Conservation (phyloP, 2,797 vertebrate genomes). For the Danio jaintianensis region DNA sequence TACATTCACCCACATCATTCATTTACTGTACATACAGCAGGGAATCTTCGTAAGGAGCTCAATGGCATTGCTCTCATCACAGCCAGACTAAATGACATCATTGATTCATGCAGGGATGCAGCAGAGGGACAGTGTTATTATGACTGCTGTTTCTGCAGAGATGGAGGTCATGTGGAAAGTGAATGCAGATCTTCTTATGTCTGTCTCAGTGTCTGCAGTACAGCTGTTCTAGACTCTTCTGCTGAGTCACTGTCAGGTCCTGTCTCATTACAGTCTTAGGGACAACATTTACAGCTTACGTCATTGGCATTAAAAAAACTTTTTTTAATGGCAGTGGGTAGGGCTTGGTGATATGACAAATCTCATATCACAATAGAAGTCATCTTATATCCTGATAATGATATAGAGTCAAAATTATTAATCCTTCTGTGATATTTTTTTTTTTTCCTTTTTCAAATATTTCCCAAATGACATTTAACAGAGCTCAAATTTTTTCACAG, state of each 20-base stretch:
- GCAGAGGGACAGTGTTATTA: conserved; percentile 15
- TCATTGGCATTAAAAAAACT: no score
- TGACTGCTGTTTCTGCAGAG: conserved; percentile 35
- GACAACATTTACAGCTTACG: no score
- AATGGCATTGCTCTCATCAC: conserved; percentile 17
- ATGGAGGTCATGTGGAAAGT: conserved; percentile 9
- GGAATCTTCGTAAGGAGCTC: conserved; percentile 10
- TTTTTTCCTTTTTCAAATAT: no score
- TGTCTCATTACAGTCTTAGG: neutral
- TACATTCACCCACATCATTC: neutral
- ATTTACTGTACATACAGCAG: neutral
- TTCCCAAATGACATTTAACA: no score
- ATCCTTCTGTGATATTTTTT: no score
- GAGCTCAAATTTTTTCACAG: no score
- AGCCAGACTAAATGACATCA: conserved; percentile 25
- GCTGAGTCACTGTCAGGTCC: conserved; percentile 55
- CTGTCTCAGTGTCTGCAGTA: conserved; percentile 14
- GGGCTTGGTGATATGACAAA: no score
- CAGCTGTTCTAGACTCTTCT: conserved; percentile 21
- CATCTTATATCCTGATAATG: no score
- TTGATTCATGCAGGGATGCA: conserved; percentile 54
- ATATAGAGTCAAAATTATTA: no score
- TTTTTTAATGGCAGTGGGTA: no score
- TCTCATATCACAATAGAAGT: no score
- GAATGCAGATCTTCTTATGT: conserved; percentile 2